A percentile compares a stretch with the other conserved stretches of the same genome.
Evolutionary conservation across 2,797 vertebrate genomes (phyloP).

Genomic region (Carduelis carduelis): DNA sequence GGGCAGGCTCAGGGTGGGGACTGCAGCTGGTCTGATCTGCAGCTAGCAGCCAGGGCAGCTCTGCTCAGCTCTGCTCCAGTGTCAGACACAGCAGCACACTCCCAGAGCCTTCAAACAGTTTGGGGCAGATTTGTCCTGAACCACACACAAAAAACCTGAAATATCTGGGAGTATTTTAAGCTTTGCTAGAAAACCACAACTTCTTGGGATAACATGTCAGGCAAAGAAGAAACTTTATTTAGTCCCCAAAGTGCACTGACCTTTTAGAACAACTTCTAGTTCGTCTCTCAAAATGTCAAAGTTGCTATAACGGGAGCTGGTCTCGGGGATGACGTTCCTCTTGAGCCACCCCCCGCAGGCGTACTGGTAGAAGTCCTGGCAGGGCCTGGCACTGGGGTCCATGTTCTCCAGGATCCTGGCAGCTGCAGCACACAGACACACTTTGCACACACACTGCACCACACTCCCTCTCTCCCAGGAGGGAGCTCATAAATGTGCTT

Average conservation of each 20-base stretch:
- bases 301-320: conserved; percentile 91
- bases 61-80: neutral
- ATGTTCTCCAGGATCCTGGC: conserved; percentile 93
- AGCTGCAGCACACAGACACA: conserved; percentile 71
- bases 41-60: neutral
- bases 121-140: neutral
- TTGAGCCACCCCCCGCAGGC: conserved; percentile 95
- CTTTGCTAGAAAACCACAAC: neutral
- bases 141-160: neutral
- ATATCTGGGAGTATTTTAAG: neutral
- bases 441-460: neutral
- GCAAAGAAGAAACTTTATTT: conserved; percentile 35
- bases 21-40: neutral
- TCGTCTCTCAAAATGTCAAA: conserved; percentile 94
- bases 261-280: conserved; percentile 92
- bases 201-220: neutral
- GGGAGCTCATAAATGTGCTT: neutral
- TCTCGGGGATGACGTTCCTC: conserved; percentile 93
- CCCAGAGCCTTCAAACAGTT: neutral
- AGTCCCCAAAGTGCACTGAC: conserved; percentile 72
- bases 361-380: conserved; percentile 91
- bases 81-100: neutral
- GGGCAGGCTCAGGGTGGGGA: neutral
- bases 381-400: conserved; percentile 84
- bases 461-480: neutral